Evolutionary conservation across 2,113 vertebrate genomes (phyloP).

Genomic region (Speoplatyrhinus poulsoni): DNA sequence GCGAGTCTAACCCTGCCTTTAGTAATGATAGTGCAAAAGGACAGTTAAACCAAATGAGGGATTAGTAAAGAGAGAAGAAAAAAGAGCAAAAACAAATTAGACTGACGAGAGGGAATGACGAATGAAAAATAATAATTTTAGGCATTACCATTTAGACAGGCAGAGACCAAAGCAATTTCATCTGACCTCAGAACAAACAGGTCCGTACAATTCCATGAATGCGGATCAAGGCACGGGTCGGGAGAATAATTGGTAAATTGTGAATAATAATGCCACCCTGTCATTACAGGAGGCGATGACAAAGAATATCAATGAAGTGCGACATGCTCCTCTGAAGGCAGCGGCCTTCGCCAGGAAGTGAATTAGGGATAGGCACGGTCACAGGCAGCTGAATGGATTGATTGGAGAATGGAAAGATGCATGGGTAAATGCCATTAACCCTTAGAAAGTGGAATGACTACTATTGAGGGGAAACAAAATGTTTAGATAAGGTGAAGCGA

Average conservation of each 20-base stretch:
- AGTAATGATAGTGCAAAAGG: not conserved
- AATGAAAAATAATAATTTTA: conserved; percentile 32
- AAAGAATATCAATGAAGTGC: conserved; percentile 32
- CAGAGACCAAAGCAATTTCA: conserved; percentile 49
- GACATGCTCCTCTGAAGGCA: not conserved
- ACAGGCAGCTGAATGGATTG: not conserved
- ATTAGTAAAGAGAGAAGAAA: conserved; percentile 5
- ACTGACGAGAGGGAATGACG: conserved; percentile 7
- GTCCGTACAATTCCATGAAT: conserved; percentile 30
- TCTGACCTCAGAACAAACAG: conserved; percentile 45
- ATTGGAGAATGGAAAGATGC: not conserved
- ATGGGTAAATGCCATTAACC: too few species aligned
- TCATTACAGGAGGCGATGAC: conserved; percentile 19
- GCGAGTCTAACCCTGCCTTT: not conserved
- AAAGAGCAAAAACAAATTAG: conserved; percentile 7
- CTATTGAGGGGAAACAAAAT: too few species aligned
- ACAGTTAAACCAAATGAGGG: not conserved
- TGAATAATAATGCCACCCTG: conserved; percentile 45
- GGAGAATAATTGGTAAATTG: conserved; percentile 54
- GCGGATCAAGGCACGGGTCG: conserved; percentile 38
- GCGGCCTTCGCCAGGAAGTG: not conserved
- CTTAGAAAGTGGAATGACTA: too few species aligned
- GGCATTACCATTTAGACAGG: conserved; percentile 40
- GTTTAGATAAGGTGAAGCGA: too few species aligned
- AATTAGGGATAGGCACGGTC: not conserved